Conservation (phyloP, 1,140 invertebrate species). For the Colletes latitarsis region DNA sequence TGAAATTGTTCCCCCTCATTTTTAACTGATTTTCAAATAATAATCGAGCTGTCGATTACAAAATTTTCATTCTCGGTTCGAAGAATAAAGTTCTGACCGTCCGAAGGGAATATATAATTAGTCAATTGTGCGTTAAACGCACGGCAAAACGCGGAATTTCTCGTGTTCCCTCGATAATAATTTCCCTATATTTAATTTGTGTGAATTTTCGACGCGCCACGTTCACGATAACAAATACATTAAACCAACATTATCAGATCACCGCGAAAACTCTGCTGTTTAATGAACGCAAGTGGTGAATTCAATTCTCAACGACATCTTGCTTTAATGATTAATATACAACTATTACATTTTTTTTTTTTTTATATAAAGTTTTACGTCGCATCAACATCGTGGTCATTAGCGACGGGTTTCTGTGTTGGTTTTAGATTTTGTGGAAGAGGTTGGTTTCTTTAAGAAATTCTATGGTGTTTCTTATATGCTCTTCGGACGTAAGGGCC, state of each 20-base stretch:
- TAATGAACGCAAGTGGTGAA: background rate
- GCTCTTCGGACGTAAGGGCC: too few relatives aligned
- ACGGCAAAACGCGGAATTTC: background rate
- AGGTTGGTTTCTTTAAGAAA: too few relatives aligned
- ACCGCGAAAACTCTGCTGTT: background rate
- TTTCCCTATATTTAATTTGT: background rate
- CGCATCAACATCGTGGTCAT: too few relatives aligned
- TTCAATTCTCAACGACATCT: background rate
- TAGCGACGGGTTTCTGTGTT: too few relatives aligned
- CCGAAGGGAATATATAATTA: background rate
- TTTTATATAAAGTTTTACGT: too few relatives aligned
- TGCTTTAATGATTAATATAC: background rate
- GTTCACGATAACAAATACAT: background rate
- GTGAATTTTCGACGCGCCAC: background rate
- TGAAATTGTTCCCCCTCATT: too few relatives aligned
- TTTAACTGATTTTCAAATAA: background rate
- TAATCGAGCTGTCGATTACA: background rate
- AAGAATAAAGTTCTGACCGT: background rate
- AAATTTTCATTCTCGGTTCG: background rate
- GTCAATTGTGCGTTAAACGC: background rate
- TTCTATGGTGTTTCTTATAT: too few relatives aligned
- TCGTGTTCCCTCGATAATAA: background rate
- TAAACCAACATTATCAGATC: background rate
- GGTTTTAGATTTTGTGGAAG: too few relatives aligned
- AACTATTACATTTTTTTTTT: too few relatives aligned